Evolutionary conservation across 2,113 vertebrate species (phyloP), one percentile per base, ranked within the genome.

Genomic region (Fregata magnificens): DNA sequence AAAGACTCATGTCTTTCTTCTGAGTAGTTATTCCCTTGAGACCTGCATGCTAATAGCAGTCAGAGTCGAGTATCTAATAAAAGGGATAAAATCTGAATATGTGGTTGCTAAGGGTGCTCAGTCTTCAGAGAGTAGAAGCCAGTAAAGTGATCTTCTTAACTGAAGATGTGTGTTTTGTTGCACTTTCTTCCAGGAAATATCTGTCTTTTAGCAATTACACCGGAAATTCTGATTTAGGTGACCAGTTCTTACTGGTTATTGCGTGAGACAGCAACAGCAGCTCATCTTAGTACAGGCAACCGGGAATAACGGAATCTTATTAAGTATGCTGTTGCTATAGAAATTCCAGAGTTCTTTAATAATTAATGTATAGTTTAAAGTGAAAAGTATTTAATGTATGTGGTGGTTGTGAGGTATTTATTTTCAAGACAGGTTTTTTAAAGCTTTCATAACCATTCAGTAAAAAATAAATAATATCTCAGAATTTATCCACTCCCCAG

Each of bases 301-400:
- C 83, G 74, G 62, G 73, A 94, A 89, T 92, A 95, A 89, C 50
- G 74, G 92, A 59, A 67, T 82, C 65, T 65, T 79, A 80, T 91
- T 89, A 90, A 71, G 14, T 81, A 84, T 77, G 24, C 34, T 81
- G 86, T 97, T 98, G 56, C 85, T 86, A 97, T 88, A 85, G 95
- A 91, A 97, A 97, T 97, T 93, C 36, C 36, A 88, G 84, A 80
- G 36, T 26, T 83, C 88, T 93, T 97, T 88, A 97, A 97, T 97
- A 97, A 98, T 97, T 97, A 84, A 97, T 92, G 40, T 20, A 88
- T 82, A 84, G 40, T 86, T 97, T 97, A 83, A 97, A 97, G 81
- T 88, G 62, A 97, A 70, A 70, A 85, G 20, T 93, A 72, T 88
- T 97, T 97, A 97, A 95, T 21, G 6, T 5, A 13, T 18, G 16